Conservation (phyloP, 2,888 invertebrate genomes). For the Tiliacea citrago region DNA sequence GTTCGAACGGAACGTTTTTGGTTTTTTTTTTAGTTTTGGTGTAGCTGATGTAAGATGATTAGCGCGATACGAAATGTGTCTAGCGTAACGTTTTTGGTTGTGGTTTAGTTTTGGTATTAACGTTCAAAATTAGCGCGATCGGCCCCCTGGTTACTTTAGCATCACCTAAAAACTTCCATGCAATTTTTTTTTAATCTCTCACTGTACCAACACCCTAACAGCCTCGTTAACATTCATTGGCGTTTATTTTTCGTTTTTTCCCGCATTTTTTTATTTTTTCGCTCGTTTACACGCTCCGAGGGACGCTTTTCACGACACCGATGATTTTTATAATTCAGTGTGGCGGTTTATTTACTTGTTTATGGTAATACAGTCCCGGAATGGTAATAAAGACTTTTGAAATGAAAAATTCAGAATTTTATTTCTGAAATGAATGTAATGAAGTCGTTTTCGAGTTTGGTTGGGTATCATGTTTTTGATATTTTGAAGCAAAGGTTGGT, state of each 20-base stretch:
- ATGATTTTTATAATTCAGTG: conserved; percentile 65
- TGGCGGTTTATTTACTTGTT: conserved; percentile 54
- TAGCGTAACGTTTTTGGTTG: too few relatives aligned
- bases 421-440: conserved; percentile 30
- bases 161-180: neutral
- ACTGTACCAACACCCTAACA: conserved; percentile 42
- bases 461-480: conserved; percentile 6
- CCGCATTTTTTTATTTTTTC: conserved; percentile 64
- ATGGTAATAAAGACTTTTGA: conserved; percentile 49
- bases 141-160: neutral
- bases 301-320: conserved; percentile 55
- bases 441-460: conserved; percentile 24
- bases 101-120: too few relatives aligned
- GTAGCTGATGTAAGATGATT: too few relatives aligned
- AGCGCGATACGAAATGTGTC: too few relatives aligned
- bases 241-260: conserved; percentile 70
- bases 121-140: too few relatives aligned
- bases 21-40: too few relatives aligned
- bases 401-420: conserved; percentile 42
- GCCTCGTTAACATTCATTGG: conserved; percentile 78
- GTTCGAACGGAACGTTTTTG: too few relatives aligned
- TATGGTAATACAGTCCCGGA: conserved; percentile 60
- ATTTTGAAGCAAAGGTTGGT: neutral
- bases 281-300: conserved; percentile 61
- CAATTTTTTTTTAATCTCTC: neutral